These are phyloP conservation scores for Corvus cornix DNA, from an alignment of 2,113 vertebrate genomes.

Conservation along the genomic window DNA sequence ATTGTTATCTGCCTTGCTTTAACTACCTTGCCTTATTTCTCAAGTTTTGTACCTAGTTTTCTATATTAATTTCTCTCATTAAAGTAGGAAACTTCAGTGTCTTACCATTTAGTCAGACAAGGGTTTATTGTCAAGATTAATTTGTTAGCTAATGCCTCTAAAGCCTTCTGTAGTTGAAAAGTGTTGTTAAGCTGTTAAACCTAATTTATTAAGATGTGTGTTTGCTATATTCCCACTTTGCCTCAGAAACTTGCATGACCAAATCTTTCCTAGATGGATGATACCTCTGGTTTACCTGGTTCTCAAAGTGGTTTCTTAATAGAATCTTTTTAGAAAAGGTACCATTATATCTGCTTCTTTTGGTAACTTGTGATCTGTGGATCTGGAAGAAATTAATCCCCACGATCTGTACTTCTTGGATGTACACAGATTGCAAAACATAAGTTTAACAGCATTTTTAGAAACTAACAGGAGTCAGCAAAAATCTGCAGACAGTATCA, in stretches of 20 bases:
- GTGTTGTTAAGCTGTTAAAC: background rate
- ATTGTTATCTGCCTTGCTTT: background rate
- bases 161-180: background rate
- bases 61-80: background rate
- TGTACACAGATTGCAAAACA: conserved; percentile 51
- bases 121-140: conserved; percentile 16
- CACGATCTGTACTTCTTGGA: background rate
- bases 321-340: background rate
- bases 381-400: conserved; percentile 19
- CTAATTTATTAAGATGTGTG: background rate
- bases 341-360: background rate
- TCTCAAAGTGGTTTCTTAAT: background rate
- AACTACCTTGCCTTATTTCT: background rate
- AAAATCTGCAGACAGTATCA: conserved; percentile 5
- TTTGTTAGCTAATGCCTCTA: conserved; percentile 18
- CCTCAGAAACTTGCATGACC: background rate
- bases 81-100: background rate
- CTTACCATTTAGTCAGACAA: background rate
- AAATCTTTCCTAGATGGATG: background rate
- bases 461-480: conserved; percentile 55
- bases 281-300: background rate
- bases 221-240: background rate
- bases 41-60: background rate
- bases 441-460: conserved; percentile 52
- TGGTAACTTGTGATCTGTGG: background rate